Evolutionary conservation across 2,888 invertebrate genomes (phyloP).

Genomic region (Xanthia togata): DNA sequence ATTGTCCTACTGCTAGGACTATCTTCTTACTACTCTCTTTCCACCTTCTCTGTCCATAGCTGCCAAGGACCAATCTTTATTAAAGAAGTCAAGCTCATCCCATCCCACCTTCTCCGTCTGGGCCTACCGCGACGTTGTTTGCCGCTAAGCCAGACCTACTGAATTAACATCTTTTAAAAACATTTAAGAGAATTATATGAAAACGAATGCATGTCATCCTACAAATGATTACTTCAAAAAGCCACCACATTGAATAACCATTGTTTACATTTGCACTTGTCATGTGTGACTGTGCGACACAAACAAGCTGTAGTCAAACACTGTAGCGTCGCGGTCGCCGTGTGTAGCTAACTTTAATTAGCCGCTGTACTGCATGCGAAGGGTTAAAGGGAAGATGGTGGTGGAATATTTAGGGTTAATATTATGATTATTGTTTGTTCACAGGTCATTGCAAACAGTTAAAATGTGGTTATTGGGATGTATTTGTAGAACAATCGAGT

Average conservation of each 20-base stretch:
- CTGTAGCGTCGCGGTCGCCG: slow-evolving; percentile 68
- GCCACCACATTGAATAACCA: slow-evolving; percentile 6
- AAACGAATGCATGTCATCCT: background rate
- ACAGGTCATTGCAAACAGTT: too few relatives aligned
- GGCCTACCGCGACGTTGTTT: too few relatives aligned
- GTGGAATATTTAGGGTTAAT: slow-evolving; percentile 11
- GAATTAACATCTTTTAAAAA: background rate
- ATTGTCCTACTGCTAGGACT: too few relatives aligned
- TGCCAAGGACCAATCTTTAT: background rate
- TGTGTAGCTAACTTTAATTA: slow-evolving; percentile 84
- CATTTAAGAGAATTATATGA: background rate
- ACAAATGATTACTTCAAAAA: slow-evolving; percentile 4
- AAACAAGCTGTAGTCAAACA: slow-evolving; percentile 65
- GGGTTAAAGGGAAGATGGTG: slow-evolving; percentile 70
- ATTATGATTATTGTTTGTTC: background rate
- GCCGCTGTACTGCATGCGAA: slow-evolving; percentile 75
- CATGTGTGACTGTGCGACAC: slow-evolving; percentile 48
- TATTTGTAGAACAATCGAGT: too few relatives aligned
- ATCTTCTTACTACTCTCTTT: background rate
- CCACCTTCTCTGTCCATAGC: background rate
- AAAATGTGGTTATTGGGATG: too few relatives aligned
- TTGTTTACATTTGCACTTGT: slow-evolving; percentile 31
- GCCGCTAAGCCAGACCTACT: too few relatives aligned
- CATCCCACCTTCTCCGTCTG: too few relatives aligned
- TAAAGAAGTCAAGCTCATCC: too few relatives aligned